Evolutionary conservation across 2,888 invertebrate genomes (phyloP).

Genomic region (Parapristionchus giblindavisi): DNA sequence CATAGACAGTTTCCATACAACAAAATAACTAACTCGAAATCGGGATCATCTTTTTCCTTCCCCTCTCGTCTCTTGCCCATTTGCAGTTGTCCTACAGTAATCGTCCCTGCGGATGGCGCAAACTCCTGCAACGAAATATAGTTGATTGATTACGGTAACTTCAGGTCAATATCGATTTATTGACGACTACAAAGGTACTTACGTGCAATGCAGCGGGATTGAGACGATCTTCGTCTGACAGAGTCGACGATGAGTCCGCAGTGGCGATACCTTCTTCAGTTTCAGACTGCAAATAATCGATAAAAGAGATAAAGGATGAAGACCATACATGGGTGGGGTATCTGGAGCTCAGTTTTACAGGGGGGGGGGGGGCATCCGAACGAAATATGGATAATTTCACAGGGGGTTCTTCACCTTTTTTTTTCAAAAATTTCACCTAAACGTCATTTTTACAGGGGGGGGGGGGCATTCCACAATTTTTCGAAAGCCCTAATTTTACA

Average conservation of each 20-base stretch:
- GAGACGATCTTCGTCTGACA: constrained; percentile 27
- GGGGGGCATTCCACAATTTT: too few species aligned
- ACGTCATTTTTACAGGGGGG: too few species aligned
- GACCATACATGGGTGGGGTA: too few species aligned
- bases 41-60: not conserved
- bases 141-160: not conserved
- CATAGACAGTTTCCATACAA: too few species aligned
- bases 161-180: too few species aligned
- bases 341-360: too few species aligned
- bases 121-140: constrained; percentile 24
- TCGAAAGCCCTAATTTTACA: too few species aligned
- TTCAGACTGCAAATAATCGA: not conserved
- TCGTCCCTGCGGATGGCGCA: constrained; percentile 33
- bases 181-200: too few species aligned
- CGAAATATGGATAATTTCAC: not conserved
- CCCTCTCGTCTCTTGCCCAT: constrained; percentile 36
- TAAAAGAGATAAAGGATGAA: not conserved
- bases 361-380: too few species aligned
- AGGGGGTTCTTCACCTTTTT: not conserved
- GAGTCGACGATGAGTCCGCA: not conserved
- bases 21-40: constrained; percentile 37
- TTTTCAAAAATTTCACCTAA: too few species aligned
- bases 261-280: not conserved
- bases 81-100: constrained; percentile 40
- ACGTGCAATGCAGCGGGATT: constrained; percentile 28